phyloP scores from a whole-genome alignment of 1,140 invertebrate genomes.

The Kradibia gibbosae region DNA sequence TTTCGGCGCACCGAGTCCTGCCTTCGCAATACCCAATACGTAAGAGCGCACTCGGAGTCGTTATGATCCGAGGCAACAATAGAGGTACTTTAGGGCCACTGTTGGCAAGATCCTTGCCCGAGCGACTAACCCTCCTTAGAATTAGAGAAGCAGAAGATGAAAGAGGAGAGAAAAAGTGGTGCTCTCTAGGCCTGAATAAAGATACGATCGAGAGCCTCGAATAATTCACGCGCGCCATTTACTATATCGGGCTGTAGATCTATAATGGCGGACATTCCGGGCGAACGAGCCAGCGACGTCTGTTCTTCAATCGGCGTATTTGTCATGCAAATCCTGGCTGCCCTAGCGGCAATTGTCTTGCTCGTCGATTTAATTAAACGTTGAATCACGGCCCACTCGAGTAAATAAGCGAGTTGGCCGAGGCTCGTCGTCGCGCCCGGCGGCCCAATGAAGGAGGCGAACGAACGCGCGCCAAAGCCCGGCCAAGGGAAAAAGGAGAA shows the following conservation, averaged over 20 bases:
- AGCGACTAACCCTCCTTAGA: too few relatives aligned
- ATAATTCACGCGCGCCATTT: background rate
- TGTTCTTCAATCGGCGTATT: too few relatives aligned
- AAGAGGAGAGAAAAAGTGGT: background rate
- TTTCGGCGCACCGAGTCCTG: background rate
- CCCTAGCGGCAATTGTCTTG: background rate
- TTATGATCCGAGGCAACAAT: background rate
- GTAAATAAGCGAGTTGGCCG: background rate
- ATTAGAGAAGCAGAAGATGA: too few relatives aligned
- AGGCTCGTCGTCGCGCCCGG: background rate
- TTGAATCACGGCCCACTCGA: background rate
- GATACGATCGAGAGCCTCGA: background rate
- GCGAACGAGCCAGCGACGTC: background rate
- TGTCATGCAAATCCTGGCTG: background rate
- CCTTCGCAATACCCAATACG: too few relatives aligned
- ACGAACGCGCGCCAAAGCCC: too few relatives aligned
- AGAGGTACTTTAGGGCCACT: background rate
- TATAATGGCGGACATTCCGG: background rate
- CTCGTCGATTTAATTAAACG: background rate
- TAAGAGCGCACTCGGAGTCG: background rate
- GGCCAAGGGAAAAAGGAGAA: background rate
- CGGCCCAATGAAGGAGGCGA: too few relatives aligned
- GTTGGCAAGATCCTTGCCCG: background rate
- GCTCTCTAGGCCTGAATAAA: background rate
- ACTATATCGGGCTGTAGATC: background rate